Percentiles rank a stretch among this genome's conserved stretches.
phyloP scores from a whole-genome alignment of 2,113 vertebrate genomes.

The Fukomys damarensis region DNA sequence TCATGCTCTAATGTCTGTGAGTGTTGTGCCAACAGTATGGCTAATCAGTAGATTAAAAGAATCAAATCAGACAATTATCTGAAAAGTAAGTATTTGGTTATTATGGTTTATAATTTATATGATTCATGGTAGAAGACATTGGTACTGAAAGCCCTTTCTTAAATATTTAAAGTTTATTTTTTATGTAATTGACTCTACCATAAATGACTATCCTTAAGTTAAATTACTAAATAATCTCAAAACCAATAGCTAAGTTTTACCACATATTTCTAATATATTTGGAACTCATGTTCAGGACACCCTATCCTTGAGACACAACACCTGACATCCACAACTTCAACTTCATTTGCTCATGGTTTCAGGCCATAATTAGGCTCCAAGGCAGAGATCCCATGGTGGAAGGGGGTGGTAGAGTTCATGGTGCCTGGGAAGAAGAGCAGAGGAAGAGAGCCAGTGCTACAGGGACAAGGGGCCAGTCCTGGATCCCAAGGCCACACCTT shows the following conservation, averaged over 20 bases:
- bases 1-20: not conserved
- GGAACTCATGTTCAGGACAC: not conserved
- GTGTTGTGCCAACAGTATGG: not conserved
- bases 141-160: not conserved
- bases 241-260: not conserved
- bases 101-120: not conserved
- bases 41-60: conserved; percentile 35
- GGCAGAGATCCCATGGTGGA: too few species aligned
- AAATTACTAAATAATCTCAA: not conserved
- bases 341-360: too few species aligned
- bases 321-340: too few species aligned
- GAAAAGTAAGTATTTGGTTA: not conserved
- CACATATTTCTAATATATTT: not conserved
- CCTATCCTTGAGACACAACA: too few species aligned
- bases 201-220: not conserved
- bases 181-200: not conserved
- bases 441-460: too few species aligned
- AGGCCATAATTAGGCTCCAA: too few species aligned
- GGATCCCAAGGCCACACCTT: too few species aligned
- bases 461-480: too few species aligned
- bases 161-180: not conserved
- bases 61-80: not conserved
- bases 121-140: not conserved
- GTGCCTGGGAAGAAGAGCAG: too few species aligned
- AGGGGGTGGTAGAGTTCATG: too few species aligned